Evolutionary conservation across 2,888 invertebrate species (phyloP).

Genomic region (Kryphioiulus occultus): DNA sequence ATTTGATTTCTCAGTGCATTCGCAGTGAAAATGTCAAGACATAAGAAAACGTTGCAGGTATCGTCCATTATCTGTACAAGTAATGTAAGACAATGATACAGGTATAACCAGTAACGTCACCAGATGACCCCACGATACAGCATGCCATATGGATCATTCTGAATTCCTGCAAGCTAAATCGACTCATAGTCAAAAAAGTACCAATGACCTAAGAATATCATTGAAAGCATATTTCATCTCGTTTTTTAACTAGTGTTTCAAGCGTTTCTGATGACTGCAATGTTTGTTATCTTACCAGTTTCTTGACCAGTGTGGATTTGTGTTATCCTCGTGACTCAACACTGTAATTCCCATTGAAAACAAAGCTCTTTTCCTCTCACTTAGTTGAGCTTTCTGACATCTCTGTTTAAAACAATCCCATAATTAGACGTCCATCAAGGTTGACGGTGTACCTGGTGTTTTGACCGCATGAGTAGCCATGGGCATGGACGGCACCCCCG

Average conservation of each 20-base stretch:
- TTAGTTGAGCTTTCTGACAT: slow-evolving; percentile 33
- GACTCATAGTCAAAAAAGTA: no score
- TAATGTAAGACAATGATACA: not conserved
- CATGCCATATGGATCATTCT: not conserved
- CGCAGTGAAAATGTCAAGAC: not conserved
- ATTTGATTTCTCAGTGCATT: not conserved
- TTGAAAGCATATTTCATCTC: no score
- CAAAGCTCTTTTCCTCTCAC: slow-evolving; percentile 2
- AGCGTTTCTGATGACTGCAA: no score
- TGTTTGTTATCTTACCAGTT: not conserved
- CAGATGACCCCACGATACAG: no score
- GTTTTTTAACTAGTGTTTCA: no score
- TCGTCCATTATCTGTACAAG: not conserved
- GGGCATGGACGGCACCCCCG: slow-evolving; percentile 9
- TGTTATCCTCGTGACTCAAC: not conserved
- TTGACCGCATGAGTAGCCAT: slow-evolving; percentile 34
- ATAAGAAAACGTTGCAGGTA: not conserved
- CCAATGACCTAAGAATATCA: no score
- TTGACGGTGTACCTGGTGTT: slow-evolving; percentile 41
- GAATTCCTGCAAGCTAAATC: no score
- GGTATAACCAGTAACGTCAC: not conserved
- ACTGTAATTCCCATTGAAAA: slow-evolving; percentile 4
- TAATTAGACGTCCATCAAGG: slow-evolving; percentile 48
- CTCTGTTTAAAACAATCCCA: slow-evolving; percentile 48
- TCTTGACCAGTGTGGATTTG: not conserved